Conservation (phyloP, 2,113 vertebrate species). For the Prochilodus magdalenae region DNA sequence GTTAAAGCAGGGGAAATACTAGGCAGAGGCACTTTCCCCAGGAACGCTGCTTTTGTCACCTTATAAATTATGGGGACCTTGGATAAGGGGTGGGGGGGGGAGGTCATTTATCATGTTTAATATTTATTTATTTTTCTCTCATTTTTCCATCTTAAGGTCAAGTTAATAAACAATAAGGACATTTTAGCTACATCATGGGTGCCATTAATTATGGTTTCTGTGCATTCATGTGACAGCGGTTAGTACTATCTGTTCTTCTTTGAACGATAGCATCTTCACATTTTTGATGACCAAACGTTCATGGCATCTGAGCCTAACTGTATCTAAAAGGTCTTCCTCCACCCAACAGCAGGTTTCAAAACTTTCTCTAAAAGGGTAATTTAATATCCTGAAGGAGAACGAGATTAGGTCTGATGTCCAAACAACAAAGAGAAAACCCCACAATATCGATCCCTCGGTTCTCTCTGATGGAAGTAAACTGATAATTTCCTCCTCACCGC, state of each 20-base stretch:
- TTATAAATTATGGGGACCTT: no score
- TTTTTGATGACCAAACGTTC: neutral
- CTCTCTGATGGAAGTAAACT: conserved; percentile 11
- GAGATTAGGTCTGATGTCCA: conserved; percentile 19
- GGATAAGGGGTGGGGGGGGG: no score
- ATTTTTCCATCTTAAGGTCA: neutral
- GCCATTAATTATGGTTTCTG: neutral
- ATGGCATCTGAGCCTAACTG: neutral
- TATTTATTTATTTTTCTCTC: no score
- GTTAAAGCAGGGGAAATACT: no score
- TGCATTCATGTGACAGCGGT: no score
- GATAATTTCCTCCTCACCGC: conserved; percentile 11
- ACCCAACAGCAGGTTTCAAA: neutral
- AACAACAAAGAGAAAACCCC: conserved; percentile 12
- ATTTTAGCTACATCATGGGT: neutral
- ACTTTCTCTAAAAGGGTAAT: neutral
- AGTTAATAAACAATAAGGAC: neutral
- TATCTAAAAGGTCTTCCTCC: neutral
- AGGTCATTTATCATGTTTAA: no score
- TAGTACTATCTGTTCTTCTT: no score
- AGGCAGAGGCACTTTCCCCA: no score
- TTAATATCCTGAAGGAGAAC: conserved; percentile 17
- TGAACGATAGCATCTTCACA: neutral
- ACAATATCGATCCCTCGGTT: conserved; percentile 26
- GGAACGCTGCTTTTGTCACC: no score